These are phyloP conservation scores for Dromius quadrimaculatus DNA, from an alignment of 2,888 invertebrate species.

Conservation along the genomic window DNA sequence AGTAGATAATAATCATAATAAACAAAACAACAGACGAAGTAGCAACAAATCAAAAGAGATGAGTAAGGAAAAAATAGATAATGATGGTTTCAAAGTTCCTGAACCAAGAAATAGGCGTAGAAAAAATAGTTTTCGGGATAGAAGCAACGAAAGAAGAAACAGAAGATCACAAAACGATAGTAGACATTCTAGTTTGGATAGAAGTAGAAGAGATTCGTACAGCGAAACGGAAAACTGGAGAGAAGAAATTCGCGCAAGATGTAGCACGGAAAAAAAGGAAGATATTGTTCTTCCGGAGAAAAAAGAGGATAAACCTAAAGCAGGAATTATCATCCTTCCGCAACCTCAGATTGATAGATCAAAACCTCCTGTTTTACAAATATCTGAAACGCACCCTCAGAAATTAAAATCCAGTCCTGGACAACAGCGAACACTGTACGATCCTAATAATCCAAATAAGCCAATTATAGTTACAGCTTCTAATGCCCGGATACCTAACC, in stretches of 20 bases:
- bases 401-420: slow-evolving; percentile 54
- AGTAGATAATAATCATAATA: slow-evolving; percentile 48
- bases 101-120: slow-evolving; percentile 56
- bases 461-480: slow-evolving; percentile 77
- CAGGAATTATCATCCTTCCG: slow-evolving; percentile 52
- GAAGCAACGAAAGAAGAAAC: slow-evolving; percentile 54
- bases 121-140: slow-evolving; percentile 55
- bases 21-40: slow-evolving; percentile 45
- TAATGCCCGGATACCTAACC: slow-evolving; percentile 63
- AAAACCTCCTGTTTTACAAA: slow-evolving; percentile 54
- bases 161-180: slow-evolving; percentile 57
- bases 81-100: slow-evolving; percentile 61
- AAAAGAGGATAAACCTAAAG: slow-evolving; percentile 49
- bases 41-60: slow-evolving; percentile 48
- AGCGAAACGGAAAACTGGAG: slow-evolving; percentile 64
- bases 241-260: slow-evolving; percentile 62
- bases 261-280: slow-evolving; percentile 44
- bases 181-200: slow-evolving; percentile 67
- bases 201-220: slow-evolving; percentile 62
- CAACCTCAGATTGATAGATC: slow-evolving; percentile 36
- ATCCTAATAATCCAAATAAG: slow-evolving; percentile 77
- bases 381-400: slow-evolving; percentile 51
- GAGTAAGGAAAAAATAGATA: slow-evolving; percentile 54
- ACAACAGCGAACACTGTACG: slow-evolving; percentile 69
- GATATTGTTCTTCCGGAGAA: neutral